A percentile compares a stretch with the other conserved stretches of the same genome.
Evolutionary conservation across 2,888 invertebrate genomes (phyloP).

Genomic region (Rhagium mordax): DNA sequence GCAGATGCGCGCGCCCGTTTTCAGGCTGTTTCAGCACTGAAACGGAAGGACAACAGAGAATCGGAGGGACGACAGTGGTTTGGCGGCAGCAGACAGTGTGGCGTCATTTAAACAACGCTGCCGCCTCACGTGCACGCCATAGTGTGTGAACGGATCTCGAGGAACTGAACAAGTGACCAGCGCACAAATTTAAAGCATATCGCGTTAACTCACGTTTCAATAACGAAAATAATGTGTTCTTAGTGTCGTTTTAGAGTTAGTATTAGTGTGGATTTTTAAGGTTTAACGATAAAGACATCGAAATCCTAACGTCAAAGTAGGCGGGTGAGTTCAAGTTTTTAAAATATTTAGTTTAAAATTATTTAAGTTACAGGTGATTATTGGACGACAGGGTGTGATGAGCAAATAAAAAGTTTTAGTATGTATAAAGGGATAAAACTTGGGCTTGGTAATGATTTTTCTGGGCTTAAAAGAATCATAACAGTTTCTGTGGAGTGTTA

Average conservation of each 20-base stretch:
- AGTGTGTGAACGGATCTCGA: conserved; percentile 21
- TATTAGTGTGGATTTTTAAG: conserved; percentile 11
- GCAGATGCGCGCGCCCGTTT: conserved; percentile 50
- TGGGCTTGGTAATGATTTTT: neutral
- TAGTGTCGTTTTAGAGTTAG: conserved; percentile 21
- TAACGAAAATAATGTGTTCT: conserved; percentile 24
- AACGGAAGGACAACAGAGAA: conserved; percentile 35
- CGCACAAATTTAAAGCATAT: conserved; percentile 31
- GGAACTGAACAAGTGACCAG: conserved; percentile 10
- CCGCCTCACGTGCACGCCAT: conserved; percentile 58
- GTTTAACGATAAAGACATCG: neutral
- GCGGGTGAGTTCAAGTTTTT: conserved; percentile 5
- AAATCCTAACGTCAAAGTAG: neutral
- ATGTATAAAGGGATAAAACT: neutral
- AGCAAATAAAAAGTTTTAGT: too few relatives aligned
- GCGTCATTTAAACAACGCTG: conserved; percentile 57
- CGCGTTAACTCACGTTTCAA: conserved; percentile 6
- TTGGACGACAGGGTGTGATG: too few relatives aligned
- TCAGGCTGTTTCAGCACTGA: conserved; percentile 32
- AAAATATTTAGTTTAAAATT: too few relatives aligned
- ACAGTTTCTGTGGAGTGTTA: neutral
- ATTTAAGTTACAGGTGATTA: too few relatives aligned
- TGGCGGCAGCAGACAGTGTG: conserved; percentile 64
- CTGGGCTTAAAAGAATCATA: neutral
- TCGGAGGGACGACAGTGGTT: conserved; percentile 57